Evolutionary conservation across 2,888 invertebrate genomes (phyloP).

Genomic region (Isoperla grammatica): DNA sequence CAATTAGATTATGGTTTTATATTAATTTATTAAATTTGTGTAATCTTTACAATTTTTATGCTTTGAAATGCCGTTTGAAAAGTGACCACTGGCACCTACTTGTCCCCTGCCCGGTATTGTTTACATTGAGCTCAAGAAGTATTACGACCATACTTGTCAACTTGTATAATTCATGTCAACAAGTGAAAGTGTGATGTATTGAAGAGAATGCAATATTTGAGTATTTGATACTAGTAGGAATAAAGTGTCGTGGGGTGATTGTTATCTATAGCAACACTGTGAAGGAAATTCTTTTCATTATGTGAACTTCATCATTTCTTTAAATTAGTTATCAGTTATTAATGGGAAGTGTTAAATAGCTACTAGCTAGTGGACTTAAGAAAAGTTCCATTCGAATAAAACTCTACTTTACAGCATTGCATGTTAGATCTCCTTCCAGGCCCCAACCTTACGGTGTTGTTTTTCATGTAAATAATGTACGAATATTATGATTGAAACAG

Average conservation of each 20-base stretch:
- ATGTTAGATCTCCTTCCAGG: constrained; percentile 19
- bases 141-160: constrained; percentile 7
- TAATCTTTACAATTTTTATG: too few species aligned
- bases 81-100: constrained; percentile 1
- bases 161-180: constrained; percentile 12
- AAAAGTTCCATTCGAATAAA: not conserved
- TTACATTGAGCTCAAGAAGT: constrained; percentile 14
- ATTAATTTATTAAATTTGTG: too few species aligned
- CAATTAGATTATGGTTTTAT: too few species aligned
- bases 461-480: constrained; percentile 28
- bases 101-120: constrained; percentile 8
- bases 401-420: constrained; percentile 13
- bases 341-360: too few species aligned
- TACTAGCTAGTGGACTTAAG: not conserved
- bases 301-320: not conserved
- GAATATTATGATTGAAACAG: constrained; percentile 22
- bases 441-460: constrained; percentile 21
- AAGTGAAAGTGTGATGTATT: not conserved
- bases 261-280: constrained; percentile 9
- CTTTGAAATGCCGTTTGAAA: too few species aligned
- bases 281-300: constrained; percentile 16
- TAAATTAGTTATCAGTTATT: not conserved
- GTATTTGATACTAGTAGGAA: constrained; percentile 11
- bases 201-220: constrained; percentile 17
- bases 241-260: constrained; percentile 12